A percentile compares a stretch with the other conserved stretches of the same genome.
phyloP scores from a whole-genome alignment of 2,888 invertebrate species.

The Drosophila bunnanda region DNA sequence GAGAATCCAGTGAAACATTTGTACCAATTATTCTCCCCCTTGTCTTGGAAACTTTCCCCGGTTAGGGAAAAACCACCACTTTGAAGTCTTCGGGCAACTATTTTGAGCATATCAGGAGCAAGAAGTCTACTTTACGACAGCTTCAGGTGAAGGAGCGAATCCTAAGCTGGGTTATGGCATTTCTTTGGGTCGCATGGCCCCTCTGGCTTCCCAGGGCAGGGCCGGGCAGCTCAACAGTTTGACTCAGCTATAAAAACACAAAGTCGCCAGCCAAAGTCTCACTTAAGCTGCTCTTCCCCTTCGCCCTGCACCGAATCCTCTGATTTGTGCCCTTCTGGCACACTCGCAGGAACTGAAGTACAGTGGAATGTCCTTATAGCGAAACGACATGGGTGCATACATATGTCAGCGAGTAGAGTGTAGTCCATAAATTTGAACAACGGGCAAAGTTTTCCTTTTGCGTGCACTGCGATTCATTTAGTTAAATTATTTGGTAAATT shows the following conservation, averaged over 20 bases:
- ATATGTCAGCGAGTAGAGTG: slow-evolving; percentile 63
- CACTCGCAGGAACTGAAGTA: slow-evolving; percentile 11
- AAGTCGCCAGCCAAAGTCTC: slow-evolving; percentile 66
- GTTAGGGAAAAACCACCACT: slow-evolving; percentile 5
- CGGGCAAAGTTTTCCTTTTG: slow-evolving; percentile 49
- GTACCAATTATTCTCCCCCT: slow-evolving; percentile 31
- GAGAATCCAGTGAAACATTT: slow-evolving; percentile 28
- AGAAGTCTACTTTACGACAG: slow-evolving; percentile 27
- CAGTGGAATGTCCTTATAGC: slow-evolving; percentile 15
- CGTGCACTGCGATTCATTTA: background rate
- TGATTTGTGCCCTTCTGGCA: slow-evolving; percentile 12
- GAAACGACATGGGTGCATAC: slow-evolving; percentile 62
- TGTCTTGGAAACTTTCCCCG: slow-evolving; percentile 5
- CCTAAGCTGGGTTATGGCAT: slow-evolving; percentile 40
- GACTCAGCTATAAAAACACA: slow-evolving; percentile 61
- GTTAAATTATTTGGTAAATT: background rate
- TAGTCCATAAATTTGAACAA: slow-evolving; percentile 71
- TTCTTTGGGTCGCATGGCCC: slow-evolving; percentile 28
- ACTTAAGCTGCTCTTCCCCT: slow-evolving; percentile 59
- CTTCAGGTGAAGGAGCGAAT: slow-evolving; percentile 33
- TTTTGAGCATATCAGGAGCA: slow-evolving; percentile 8
- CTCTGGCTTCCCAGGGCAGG: slow-evolving; percentile 4
- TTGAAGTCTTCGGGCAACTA: slow-evolving; percentile 12
- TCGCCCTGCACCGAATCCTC: slow-evolving; percentile 11
- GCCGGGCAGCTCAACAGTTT: slow-evolving; percentile 69